A percentile compares a stretch with the other conserved stretches of the same genome.
These are phyloP conservation scores for Elgaria multicarinata DNA, from an alignment of 2,113 vertebrate genomes.

Conservation along the genomic window DNA sequence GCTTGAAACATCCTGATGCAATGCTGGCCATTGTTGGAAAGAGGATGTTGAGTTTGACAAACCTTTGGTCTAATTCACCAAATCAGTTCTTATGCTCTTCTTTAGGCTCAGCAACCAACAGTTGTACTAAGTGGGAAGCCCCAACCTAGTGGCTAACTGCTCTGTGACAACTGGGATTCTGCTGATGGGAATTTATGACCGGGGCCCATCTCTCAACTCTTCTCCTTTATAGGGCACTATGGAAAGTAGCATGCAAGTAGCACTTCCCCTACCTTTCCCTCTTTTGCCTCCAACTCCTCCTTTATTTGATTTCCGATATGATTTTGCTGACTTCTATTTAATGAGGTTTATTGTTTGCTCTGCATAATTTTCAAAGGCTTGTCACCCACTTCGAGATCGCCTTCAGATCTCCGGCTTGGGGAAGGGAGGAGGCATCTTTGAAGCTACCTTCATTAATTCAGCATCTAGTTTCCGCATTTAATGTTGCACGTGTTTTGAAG, in stretches of 20 bases:
- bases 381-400: constrained; percentile 70
- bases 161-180: background rate
- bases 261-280: background rate
- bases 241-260: rapidly evolving
- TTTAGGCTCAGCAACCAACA: background rate
- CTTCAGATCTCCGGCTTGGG: constrained; percentile 77
- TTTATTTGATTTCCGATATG: constrained; percentile 20
- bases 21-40: background rate
- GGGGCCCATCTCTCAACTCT: background rate
- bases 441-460: constrained; percentile 81
- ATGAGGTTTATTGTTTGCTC: constrained; percentile 79
- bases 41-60: background rate
- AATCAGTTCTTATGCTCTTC: background rate
- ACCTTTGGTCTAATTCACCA: no score
- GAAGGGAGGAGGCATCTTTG: constrained; percentile 75
- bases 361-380: constrained; percentile 77
- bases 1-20: background rate
- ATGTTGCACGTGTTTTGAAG: constrained; percentile 74
- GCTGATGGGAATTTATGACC: background rate
- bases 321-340: constrained; percentile 70
- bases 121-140: background rate
- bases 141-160: background rate
- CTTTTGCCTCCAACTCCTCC: background rate
- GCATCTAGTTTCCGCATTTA: constrained; percentile 71
- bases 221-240: background rate